Conservation (phyloP, 2,888 invertebrate species). For the Diabrotica balteata region DNA sequence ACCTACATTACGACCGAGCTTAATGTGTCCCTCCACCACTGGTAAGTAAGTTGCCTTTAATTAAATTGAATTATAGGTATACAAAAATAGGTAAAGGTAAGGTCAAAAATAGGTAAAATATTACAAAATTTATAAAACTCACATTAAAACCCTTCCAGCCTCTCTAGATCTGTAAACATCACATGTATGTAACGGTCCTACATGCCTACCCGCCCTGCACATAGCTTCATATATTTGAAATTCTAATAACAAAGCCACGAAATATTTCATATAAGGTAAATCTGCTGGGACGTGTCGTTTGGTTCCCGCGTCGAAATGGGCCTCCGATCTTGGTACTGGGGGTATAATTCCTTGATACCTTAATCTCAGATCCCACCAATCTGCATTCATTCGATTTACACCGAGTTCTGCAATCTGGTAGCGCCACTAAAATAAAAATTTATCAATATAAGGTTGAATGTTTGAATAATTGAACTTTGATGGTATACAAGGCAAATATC, state of each 20-base stretch:
- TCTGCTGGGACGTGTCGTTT: slow-evolving; percentile 85
- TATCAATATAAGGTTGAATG: too few relatives aligned
- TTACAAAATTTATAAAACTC: slow-evolving; percentile 35
- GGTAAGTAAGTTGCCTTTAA: too few relatives aligned
- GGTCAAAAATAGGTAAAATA: too few relatives aligned
- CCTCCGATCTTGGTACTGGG: slow-evolving; percentile 71
- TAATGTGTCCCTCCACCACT: too few relatives aligned
- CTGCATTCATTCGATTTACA: slow-evolving; percentile 72
- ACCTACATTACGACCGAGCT: too few relatives aligned
- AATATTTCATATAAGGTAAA: slow-evolving; percentile 77
- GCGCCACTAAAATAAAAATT: too few relatives aligned
- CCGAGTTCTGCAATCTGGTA: slow-evolving; percentile 82
- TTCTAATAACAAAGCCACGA: slow-evolving; percentile 81
- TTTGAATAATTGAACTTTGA: too few relatives aligned
- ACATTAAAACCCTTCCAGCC: slow-evolving; percentile 80
- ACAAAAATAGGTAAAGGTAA: too few relatives aligned
- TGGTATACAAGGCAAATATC: too few relatives aligned
- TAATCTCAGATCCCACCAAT: slow-evolving; percentile 79
- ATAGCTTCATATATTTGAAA: slow-evolving; percentile 85
- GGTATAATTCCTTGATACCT: slow-evolving; percentile 79
- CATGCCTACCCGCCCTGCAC: slow-evolving; percentile 75
- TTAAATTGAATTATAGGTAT: too few relatives aligned
- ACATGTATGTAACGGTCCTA: slow-evolving; percentile 79
- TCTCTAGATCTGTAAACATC: slow-evolving; percentile 82
- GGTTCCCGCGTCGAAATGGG: slow-evolving; percentile 83